Evolutionary conservation across 2,797 vertebrate species (phyloP).

Genomic region (Apodemus agrarius): DNA sequence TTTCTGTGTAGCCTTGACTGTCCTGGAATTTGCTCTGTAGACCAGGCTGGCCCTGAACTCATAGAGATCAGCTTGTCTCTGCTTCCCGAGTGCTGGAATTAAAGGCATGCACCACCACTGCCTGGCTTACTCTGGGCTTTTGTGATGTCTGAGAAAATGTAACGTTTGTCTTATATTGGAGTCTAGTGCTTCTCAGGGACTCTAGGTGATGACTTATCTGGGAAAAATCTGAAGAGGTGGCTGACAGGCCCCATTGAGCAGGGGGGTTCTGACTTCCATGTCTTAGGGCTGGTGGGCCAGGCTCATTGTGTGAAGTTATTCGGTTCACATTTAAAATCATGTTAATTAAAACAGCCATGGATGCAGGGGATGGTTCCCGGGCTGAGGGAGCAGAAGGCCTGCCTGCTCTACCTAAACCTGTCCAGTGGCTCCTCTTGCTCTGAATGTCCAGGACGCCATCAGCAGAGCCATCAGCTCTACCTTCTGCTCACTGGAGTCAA

Average conservation of each 20-base stretch:
- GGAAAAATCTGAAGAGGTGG: not conserved
- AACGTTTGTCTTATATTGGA: not conserved
- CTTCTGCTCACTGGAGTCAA: not conserved
- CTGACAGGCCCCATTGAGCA: not conserved
- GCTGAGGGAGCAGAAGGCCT: not conserved
- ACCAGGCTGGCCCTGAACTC: not conserved
- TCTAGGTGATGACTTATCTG: not conserved
- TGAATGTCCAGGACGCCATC: not conserved
- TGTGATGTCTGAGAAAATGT: slow-evolving; percentile 27
- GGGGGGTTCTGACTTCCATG: not conserved
- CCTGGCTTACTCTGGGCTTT: not conserved
- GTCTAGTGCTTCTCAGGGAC: not conserved
- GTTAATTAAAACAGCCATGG: not conserved
- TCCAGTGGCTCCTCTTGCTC: not conserved
- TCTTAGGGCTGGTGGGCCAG: not conserved
- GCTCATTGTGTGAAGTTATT: not conserved
- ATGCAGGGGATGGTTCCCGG: not conserved
- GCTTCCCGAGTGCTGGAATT: not conserved
- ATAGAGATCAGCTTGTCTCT: not conserved
- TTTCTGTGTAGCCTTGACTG: not conserved
- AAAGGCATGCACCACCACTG: not conserved
- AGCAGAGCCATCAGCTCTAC: not conserved
- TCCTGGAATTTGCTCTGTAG: not conserved
- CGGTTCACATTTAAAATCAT: not conserved
- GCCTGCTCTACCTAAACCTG: not conserved